Evolutionary conservation across 2,113 vertebrate species (phyloP).

Genomic region (Chloropsis hardwickii): DNA sequence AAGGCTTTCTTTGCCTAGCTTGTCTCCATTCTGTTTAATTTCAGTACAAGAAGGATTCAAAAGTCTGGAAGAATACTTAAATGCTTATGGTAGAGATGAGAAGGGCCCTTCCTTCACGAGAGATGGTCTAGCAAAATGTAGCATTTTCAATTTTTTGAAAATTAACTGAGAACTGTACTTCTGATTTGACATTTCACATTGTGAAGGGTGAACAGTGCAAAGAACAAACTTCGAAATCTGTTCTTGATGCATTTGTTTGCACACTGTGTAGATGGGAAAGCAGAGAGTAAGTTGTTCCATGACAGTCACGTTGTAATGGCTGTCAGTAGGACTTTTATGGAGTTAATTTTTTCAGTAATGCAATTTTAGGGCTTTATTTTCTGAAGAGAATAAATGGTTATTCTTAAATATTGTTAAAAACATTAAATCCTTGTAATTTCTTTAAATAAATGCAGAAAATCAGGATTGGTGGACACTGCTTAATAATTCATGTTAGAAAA

Average conservation of each 20-base stretch:
- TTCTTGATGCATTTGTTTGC: background rate
- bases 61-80: background rate
- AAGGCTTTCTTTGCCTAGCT: background rate
- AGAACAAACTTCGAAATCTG: background rate
- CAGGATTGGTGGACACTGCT: background rate
- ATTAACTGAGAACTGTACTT: background rate
- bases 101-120: background rate
- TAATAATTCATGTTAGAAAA: background rate
- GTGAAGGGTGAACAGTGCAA: background rate
- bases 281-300: fast-evolving
- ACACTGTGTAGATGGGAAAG: background rate
- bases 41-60: background rate
- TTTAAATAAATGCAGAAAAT: background rate
- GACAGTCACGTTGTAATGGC: fast-evolving
- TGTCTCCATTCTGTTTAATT: background rate
- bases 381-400: background rate
- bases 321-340: background rate
- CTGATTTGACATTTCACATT: background rate
- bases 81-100: background rate
- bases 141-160: background rate
- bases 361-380: background rate
- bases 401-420: background rate
- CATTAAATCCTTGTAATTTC: background rate
- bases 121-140: background rate
- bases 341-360: background rate